A percentile compares a stretch with the other conserved stretches of the same genome.
Evolutionary conservation across 2,797 vertebrate genomes (phyloP).

Genomic region (Cryptoblepharus egeriae): DNA sequence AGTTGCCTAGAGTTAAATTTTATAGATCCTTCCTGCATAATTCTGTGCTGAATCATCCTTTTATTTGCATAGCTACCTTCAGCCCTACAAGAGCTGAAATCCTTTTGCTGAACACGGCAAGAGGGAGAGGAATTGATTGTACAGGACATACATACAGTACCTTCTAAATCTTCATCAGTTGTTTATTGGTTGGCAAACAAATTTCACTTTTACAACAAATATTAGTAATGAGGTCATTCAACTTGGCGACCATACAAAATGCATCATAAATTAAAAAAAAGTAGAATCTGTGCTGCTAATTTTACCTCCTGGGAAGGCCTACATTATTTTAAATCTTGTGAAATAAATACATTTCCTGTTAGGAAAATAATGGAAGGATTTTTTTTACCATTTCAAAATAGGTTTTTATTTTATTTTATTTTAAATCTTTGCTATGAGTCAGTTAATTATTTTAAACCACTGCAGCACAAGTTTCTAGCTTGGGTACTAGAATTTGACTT

Average conservation of each 20-base stretch:
- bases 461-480: conserved; percentile 81
- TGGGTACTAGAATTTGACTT: conserved; percentile 68
- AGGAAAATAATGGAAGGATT: conserved; percentile 77
- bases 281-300: conserved; percentile 83
- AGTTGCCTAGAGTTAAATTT: conserved; percentile 35
- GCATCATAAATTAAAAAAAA: conserved; percentile 91
- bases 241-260: conserved; percentile 91
- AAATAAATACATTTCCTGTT: conserved; percentile 87
- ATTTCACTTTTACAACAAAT: conserved; percentile 98
- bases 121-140: conserved; percentile 65
- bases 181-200: conserved; percentile 98
- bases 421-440: conserved; percentile 82
- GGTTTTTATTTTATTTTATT: conserved; percentile 70
- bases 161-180: conserved; percentile 89
- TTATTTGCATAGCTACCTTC: conserved; percentile 61
- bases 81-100: conserved; percentile 50
- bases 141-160: conserved; percentile 79
- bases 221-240: conserved; percentile 95
- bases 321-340: conserved; percentile 79
- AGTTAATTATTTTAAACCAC: conserved; percentile 74
- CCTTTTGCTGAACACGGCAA: conserved; percentile 54
- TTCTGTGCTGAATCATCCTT: conserved; percentile 69
- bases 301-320: conserved; percentile 79
- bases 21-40: conserved; percentile 47
- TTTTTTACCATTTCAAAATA: conserved; percentile 83